Percentiles rank a stretch among this genome's conserved stretches.
These are phyloP conservation scores for Madoqua kirkii DNA, from an alignment of 2,113 vertebrate species.

Conservation along the genomic window DNA sequence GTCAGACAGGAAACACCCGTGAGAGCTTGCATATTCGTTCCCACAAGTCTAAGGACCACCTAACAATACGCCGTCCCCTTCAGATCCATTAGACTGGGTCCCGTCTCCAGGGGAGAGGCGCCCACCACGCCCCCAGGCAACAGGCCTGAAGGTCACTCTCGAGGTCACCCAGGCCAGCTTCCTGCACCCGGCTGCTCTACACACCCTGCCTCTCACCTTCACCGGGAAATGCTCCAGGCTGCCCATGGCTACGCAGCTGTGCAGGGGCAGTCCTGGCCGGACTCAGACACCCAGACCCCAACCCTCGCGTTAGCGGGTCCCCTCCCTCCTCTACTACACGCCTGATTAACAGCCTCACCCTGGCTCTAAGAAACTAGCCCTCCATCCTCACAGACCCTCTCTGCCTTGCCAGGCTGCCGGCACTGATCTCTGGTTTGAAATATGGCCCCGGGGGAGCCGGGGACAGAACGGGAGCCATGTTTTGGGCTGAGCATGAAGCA, in stretches of 20 bases:
- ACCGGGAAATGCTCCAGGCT: not conserved
- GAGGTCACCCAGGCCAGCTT: not conserved
- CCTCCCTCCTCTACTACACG: not conserved
- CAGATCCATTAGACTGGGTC: not conserved
- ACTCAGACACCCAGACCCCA: not conserved
- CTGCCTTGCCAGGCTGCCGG: not conserved
- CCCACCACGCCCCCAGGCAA: not conserved
- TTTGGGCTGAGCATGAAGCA: not conserved
- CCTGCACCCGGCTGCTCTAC: not conserved
- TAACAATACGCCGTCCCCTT: not conserved
- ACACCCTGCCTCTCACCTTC: not conserved
- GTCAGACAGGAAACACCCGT: not conserved
- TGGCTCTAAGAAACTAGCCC: not conserved
- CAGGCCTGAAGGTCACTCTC: not conserved
- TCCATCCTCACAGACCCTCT: not conserved
- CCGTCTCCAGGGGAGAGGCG: not conserved
- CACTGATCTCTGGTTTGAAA: not conserved
- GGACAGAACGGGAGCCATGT: not conserved
- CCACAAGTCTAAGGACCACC: not conserved
- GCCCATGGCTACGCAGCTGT: not conserved
- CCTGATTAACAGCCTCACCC: not conserved
- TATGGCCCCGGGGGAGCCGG: not conserved
- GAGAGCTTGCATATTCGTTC: not conserved
- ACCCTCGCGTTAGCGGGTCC: too few species aligned
- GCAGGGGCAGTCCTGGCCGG: not conserved